Evolutionary conservation across 2,113 vertebrate genomes (phyloP).

Genomic region (Paramisgurnus dabryanus): DNA sequence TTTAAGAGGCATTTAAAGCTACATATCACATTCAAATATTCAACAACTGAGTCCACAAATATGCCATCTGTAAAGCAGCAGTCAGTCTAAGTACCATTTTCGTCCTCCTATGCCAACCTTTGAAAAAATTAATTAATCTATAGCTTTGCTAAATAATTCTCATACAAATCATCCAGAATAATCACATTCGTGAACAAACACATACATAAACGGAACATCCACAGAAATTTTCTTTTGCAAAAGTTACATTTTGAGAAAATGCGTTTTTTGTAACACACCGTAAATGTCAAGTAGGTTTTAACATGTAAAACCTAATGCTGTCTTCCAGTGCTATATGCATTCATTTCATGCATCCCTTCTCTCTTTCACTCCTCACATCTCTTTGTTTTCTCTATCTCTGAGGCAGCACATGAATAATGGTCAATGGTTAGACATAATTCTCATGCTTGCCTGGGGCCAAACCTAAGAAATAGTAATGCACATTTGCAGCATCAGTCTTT

Average conservation of each 20-base stretch:
- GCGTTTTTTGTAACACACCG: background rate
- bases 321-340: background rate
- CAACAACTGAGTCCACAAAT: too few species aligned
- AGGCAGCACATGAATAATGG: constrained; percentile 32
- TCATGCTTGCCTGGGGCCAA: constrained; percentile 12
- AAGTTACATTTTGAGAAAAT: background rate
- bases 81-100: background rate
- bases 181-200: background rate
- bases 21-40: too few species aligned
- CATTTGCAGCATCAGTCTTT: background rate
- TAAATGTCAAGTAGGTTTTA: background rate
- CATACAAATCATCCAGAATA: background rate
- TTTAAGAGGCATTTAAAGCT: too few species aligned
- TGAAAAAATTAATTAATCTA: background rate
- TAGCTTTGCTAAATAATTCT: background rate
- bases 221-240: background rate
- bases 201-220: background rate
- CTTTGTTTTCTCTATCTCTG: background rate
- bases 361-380: constrained; percentile 6
- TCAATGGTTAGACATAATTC: constrained; percentile 26
- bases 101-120: background rate
- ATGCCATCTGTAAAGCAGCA: background rate
- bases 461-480: constrained; percentile 38
- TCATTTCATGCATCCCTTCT: constrained; percentile 27
- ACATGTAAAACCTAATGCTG: background rate